Evolutionary conservation across 1,140 invertebrate genomes (phyloP).

Genomic region (Lerema accius): DNA sequence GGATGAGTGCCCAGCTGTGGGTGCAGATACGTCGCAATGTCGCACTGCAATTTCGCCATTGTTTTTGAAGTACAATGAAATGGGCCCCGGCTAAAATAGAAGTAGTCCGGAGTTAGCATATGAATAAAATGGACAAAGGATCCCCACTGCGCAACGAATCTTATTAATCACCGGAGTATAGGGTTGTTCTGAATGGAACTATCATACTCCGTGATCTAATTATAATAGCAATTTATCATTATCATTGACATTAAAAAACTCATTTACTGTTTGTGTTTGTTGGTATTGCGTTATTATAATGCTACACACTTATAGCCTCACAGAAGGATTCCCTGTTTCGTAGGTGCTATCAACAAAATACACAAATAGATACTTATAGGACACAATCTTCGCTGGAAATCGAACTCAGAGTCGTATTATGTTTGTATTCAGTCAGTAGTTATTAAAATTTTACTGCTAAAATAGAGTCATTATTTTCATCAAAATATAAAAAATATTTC

Average conservation of each 20-base stretch:
- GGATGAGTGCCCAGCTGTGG: conserved; percentile 15
- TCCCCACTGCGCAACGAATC: conserved; percentile 58
- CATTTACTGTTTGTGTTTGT: background rate
- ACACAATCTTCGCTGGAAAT: too few relatives aligned
- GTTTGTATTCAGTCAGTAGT: too few relatives aligned
- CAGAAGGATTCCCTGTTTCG: too few relatives aligned
- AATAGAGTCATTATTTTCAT: too few relatives aligned
- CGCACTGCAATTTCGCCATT: conserved; percentile 53
- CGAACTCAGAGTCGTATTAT: too few relatives aligned
- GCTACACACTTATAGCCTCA: too few relatives aligned
- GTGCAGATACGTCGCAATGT: conserved; percentile 38
- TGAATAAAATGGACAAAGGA: conserved; percentile 76
- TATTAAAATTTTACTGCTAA: too few relatives aligned
- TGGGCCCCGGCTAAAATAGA: conserved; percentile 50
- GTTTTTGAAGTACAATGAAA: conserved; percentile 65
- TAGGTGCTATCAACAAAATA: too few relatives aligned
- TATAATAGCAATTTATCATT: conserved; percentile 29
- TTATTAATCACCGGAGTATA: conserved; percentile 62
- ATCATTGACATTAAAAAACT: conserved; percentile 15
- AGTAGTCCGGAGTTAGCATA: conserved; percentile 69
- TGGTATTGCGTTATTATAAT: background rate
- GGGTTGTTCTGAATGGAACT: conserved; percentile 38
- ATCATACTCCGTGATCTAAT: conserved; percentile 33
- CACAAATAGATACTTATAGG: too few relatives aligned
- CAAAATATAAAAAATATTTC: too few relatives aligned